These are phyloP conservation scores for Neopelma chrysocephalum DNA, from an alignment of 2,797 vertebrate genomes.

Conservation along the genomic window DNA sequence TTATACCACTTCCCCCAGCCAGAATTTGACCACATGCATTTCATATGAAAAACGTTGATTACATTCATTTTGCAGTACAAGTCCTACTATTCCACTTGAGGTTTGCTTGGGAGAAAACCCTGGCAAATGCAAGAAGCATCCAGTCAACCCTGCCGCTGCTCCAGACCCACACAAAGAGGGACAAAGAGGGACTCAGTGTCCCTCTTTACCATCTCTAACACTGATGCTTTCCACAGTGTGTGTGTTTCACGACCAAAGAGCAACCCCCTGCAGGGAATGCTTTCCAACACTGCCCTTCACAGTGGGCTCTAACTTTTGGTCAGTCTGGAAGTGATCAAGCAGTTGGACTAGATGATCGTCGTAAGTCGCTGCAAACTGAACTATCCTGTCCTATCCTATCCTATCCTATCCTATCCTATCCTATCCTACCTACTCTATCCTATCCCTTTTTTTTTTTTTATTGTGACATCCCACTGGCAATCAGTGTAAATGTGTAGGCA, in stretches of 20 bases:
- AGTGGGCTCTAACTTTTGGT: neutral
- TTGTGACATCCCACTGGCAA: neutral
- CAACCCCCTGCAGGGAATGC: neutral
- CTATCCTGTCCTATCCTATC: too few species aligned
- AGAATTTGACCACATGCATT: neutral
- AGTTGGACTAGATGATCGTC: too few species aligned
- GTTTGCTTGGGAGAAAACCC: neutral
- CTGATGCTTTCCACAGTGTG: neutral
- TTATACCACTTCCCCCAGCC: neutral
- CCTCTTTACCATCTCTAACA: neutral
- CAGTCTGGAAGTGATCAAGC: neutral
- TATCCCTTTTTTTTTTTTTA: neutral
- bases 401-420: too few species aligned
- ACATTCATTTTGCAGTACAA: neutral
- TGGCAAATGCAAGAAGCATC: neutral
- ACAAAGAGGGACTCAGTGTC: too few species aligned
- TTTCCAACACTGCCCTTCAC: neutral
- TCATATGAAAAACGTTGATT: neutral
- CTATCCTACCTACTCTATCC: too few species aligned
- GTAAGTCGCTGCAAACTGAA: too few species aligned
- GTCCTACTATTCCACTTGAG: neutral
- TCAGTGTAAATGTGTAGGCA: neutral
- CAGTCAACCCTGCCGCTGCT: accelerated
- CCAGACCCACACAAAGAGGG: too few species aligned
- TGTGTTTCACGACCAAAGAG: neutral